These are phyloP conservation scores for Fratercula arctica DNA, from an alignment of 2,797 vertebrate genomes.

Conservation along the genomic window DNA sequence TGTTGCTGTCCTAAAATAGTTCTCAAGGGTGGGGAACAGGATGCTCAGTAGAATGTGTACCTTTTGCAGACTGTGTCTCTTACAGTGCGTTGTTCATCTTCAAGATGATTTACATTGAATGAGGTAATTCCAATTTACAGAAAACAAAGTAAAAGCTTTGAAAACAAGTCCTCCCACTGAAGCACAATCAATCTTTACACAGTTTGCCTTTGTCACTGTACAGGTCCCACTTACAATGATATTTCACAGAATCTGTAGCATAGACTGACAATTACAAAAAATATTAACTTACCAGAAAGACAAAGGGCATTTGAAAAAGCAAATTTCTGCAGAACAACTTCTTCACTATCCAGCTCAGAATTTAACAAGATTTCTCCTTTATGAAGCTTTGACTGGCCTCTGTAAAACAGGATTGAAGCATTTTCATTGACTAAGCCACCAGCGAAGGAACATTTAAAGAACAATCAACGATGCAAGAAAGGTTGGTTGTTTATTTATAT, in stretches of 20 bases:
- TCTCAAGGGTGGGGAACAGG: background rate
- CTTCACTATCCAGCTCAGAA: constrained; percentile 80
- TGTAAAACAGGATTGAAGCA: constrained; percentile 66
- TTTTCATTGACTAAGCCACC: background rate
- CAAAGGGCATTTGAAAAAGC: constrained; percentile 97
- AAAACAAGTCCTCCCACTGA: background rate
- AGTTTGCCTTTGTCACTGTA: background rate
- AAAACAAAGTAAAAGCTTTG: background rate
- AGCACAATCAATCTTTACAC: background rate
- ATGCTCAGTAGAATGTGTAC: background rate
- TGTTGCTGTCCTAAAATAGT: background rate
- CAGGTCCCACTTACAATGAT: background rate
- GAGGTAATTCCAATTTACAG: background rate
- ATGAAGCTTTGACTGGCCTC: constrained; percentile 90
- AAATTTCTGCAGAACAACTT: constrained; percentile 91
- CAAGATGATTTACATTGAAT: background rate
- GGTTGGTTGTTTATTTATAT: background rate
- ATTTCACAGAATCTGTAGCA: background rate
- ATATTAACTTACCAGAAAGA: constrained; percentile 86
- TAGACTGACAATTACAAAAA: background rate
- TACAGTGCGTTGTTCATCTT: background rate
- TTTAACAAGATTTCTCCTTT: constrained; percentile 90
- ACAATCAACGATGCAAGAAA: background rate
- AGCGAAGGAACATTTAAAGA: background rate
- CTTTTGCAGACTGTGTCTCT: background rate